A percentile compares a stretch with the other conserved stretches of the same genome.
These are phyloP conservation scores for Melipona quadrifasciata DNA, from an alignment of 1,140 invertebrate species.

Conservation along the genomic window DNA sequence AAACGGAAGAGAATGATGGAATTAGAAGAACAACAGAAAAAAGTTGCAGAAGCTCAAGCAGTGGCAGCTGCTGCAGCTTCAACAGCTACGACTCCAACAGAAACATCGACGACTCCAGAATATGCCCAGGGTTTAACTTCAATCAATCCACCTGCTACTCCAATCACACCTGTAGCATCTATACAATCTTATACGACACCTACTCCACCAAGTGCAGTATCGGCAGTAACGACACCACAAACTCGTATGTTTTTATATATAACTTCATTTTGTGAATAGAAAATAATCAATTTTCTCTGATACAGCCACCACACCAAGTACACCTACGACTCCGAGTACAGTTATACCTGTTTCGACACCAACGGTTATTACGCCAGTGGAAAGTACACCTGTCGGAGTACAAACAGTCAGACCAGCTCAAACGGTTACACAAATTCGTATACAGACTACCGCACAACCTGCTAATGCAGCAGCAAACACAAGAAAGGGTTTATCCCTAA, in stretches of 20 bases:
- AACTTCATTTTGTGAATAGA: background rate
- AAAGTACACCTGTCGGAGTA: conserved; percentile 73
- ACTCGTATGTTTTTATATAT: conserved; percentile 64
- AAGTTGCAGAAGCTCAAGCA: conserved; percentile 84
- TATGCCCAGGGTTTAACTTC: conserved; percentile 89
- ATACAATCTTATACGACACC: conserved; percentile 73
- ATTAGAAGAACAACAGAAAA: conserved; percentile 90
- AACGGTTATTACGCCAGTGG: conserved; percentile 73
- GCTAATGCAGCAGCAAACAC: conserved; percentile 82
- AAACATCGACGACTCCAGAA: conserved; percentile 84
- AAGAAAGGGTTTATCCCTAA: conserved; percentile 89
- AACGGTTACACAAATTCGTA: conserved; percentile 83
- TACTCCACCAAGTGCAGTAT: conserved; percentile 68
- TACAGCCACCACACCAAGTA: conserved; percentile 73
- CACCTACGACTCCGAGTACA: conserved; percentile 72
- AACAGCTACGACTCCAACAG: conserved; percentile 78
- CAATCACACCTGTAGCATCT: conserved; percentile 64
- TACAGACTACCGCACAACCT: conserved; percentile 81
- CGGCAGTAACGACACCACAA: conserved; percentile 68
- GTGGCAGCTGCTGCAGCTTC: conserved; percentile 80
- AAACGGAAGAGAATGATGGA: conserved; percentile 85
- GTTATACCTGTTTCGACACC: conserved; percentile 72
- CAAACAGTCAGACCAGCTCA: conserved; percentile 81
- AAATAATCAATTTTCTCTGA: conserved; percentile 33
- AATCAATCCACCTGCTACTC: conserved; percentile 78